phyloP scores from a whole-genome alignment of 2,888 invertebrate genomes.

The Arrhopalites spinosus region DNA sequence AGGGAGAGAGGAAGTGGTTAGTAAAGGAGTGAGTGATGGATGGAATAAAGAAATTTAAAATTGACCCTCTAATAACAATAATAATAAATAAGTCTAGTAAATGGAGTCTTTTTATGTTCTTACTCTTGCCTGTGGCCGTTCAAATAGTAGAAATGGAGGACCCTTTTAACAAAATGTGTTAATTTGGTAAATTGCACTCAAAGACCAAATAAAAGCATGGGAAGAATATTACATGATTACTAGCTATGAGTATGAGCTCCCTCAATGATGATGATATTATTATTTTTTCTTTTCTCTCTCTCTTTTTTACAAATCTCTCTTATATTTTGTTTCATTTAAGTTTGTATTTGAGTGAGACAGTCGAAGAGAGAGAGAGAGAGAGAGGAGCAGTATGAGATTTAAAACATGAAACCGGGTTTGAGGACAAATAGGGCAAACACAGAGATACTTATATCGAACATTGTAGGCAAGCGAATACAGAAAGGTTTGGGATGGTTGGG shows the following conservation, averaged over 20 bases:
- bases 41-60: neutral
- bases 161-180: slow-evolving; percentile 5
- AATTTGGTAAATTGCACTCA: slow-evolving; percentile 14
- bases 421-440: slow-evolving; percentile 30
- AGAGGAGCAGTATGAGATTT: slow-evolving; percentile 21
- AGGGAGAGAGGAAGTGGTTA: neutral
- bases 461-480: slow-evolving; percentile 5
- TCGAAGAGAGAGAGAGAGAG: slow-evolving; percentile 9
- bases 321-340: slow-evolving; percentile 7
- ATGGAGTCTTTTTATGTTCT: neutral
- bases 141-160: neutral
- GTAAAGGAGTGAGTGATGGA: neutral
- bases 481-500: slow-evolving; percentile 11
- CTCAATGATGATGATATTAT: slow-evolving; percentile 5
- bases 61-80: neutral
- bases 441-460: slow-evolving; percentile 4
- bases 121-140: slow-evolving; percentile 1
- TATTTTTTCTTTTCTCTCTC: no score
- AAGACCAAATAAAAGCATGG: neutral
- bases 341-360: slow-evolving; percentile 1
- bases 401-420: slow-evolving; percentile 24
- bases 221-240: neutral
- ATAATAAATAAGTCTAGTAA: neutral
- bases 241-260: neutral
- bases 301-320: slow-evolving; percentile 5